Percentiles rank a stretch among this genome's conserved stretches.
Evolutionary conservation across 2,888 invertebrate species (phyloP).

Genomic region (Cotesia congregata): DNA sequence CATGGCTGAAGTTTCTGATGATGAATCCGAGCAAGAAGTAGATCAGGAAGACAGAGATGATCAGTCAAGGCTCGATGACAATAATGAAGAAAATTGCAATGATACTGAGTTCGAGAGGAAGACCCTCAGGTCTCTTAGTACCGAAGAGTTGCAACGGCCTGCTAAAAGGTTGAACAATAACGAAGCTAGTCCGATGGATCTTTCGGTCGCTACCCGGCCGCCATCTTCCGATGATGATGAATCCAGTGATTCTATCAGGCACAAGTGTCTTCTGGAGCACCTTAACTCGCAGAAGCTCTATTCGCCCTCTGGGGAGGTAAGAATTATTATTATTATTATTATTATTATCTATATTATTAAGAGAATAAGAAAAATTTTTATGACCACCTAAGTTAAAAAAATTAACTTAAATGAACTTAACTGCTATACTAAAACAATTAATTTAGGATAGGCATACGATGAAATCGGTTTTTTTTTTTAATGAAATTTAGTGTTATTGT

Average conservation of each 20-base stretch:
- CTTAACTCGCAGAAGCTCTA: slow-evolving; percentile 66
- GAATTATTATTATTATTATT: slow-evolving; percentile 29
- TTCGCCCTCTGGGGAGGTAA: slow-evolving; percentile 64
- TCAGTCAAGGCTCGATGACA: slow-evolving; percentile 28
- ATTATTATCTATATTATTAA: too few relatives aligned
- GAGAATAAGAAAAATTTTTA: too few relatives aligned
- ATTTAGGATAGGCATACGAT: too few relatives aligned
- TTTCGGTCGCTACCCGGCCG: slow-evolving; percentile 66
- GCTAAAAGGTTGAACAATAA: slow-evolving; percentile 66
- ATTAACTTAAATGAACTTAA: too few relatives aligned
- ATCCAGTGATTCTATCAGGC: slow-evolving; percentile 66
- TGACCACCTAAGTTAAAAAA: too few relatives aligned
- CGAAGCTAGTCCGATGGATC: slow-evolving; percentile 66
- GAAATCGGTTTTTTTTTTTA: too few relatives aligned
- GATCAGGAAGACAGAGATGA: slow-evolving; percentile 53
- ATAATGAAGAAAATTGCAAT: slow-evolving; percentile 49
- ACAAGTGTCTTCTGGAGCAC: slow-evolving; percentile 67
- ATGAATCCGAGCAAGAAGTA: slow-evolving; percentile 60
- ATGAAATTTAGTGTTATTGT: too few relatives aligned
- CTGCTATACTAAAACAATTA: too few relatives aligned
- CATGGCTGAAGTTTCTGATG: slow-evolving; percentile 69
- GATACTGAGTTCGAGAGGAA: slow-evolving; percentile 61
- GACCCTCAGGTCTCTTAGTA: slow-evolving; percentile 57
- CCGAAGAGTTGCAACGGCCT: slow-evolving; percentile 60
- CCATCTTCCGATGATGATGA: slow-evolving; percentile 66